Base-by-base conservation (phyloP, 2,113 vertebrate species). In the Onychostoma macrolepis region DNA sequence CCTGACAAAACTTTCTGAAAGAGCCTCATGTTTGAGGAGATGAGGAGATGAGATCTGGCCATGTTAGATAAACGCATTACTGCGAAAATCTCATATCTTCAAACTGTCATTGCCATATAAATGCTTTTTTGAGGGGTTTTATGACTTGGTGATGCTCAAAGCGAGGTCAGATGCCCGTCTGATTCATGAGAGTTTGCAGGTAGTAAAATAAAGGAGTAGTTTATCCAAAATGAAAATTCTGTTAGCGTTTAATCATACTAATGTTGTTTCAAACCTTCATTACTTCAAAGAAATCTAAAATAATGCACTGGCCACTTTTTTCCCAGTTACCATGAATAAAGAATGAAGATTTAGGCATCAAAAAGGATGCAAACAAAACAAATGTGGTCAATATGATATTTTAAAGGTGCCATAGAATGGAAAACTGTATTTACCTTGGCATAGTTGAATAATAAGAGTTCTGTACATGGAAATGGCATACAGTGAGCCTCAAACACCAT, bases 21-120 rank as follows among this genome's bases (percentile, higher is more conserved):
- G 56, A 72, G 33, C 0, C 10, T 30, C 12, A n/a, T n/a, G 53
- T 56, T 15, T 1, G 24, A 61, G 1, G 45, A 78, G 50, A 58
- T 1, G 24, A 61, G 1, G 45, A 78, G 50, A 58, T 38, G 38
- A 67, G 26, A 67, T 45, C 67, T 43, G 12, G 56, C 30, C 26
- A 6, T 8, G 17, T 45, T 48, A 75, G 50, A 33, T 56, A 80
- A 41, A 24, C 21, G 36, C 17, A 81, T 80, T 86, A 72, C 33
- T 21, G 36, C 1, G 0, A 61, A 26, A 80, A 63, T 43, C 36
- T 3, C 24, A 26, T 78, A 38, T 67, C n/a, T 65, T 26, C 24
- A 65, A 67, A 45, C 61, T 82, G 24, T 82, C 80, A 30, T 65
- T 48, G 61, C 6, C 53, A 15, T 36, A 61, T 80, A 61, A 80